Evolutionary conservation across 2,888 invertebrate genomes (phyloP).

Genomic region (Periphyllus acericola): DNA sequence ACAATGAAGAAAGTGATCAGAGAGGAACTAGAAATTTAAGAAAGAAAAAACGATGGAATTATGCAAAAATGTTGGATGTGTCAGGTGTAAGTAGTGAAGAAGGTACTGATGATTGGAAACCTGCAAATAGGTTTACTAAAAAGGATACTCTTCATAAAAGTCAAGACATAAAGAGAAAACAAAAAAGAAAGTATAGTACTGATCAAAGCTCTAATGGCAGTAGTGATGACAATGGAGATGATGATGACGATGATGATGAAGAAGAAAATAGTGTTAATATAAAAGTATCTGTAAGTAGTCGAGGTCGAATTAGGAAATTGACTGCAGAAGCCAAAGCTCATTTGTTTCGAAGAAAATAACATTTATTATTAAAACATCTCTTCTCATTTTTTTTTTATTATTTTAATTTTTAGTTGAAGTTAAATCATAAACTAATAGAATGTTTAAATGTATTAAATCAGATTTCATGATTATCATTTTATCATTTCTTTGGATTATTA

Average conservation of each 20-base stretch:
- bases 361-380: background rate
- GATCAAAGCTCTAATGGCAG: constrained; percentile 60
- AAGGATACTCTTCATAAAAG: constrained; percentile 15
- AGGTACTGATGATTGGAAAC: constrained; percentile 38
- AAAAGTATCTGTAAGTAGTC: constrained; percentile 76
- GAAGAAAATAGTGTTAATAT: constrained; percentile 64
- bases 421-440: background rate
- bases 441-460: background rate
- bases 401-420: background rate
- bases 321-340: constrained; percentile 81
- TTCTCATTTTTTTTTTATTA: background rate
- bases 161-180: constrained; percentile 54
- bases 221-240: constrained; percentile 60
- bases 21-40: constrained; percentile 60
- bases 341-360: constrained; percentile 61
- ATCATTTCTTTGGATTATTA: background rate
- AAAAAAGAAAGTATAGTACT: constrained; percentile 63
- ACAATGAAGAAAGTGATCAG: constrained; percentile 20
- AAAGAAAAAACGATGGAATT: constrained; percentile 63
- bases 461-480: background rate
- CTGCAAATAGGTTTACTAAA: constrained; percentile 34
- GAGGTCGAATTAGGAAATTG: constrained; percentile 85
- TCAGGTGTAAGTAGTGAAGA: constrained; percentile 61
- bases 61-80: constrained; percentile 63
- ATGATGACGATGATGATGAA: constrained; percentile 65